Conservation (phyloP, 2,888 invertebrate species). For the Phyto melanocephala region DNA sequence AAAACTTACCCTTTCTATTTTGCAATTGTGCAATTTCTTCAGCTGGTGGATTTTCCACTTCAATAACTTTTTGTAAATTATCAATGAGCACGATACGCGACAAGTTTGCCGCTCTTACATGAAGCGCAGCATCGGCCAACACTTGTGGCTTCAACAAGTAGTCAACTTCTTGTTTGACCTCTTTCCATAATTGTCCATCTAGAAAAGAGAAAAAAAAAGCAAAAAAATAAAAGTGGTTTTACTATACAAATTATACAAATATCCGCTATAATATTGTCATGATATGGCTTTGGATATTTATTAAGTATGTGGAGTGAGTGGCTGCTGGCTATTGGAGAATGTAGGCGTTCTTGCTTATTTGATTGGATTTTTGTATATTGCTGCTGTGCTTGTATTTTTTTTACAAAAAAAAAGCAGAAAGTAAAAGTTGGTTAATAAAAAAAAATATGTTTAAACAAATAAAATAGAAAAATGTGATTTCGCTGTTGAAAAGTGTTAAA, state of each 20-base stretch:
- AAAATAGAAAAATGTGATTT: not conserved
- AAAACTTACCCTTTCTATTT: slow-evolving; percentile 83
- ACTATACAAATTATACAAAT: not conserved
- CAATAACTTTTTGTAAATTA: slow-evolving; percentile 88
- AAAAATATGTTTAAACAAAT: not conserved
- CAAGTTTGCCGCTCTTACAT: slow-evolving; percentile 83
- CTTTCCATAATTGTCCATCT: slow-evolving; percentile 78
- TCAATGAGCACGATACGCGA: slow-evolving; percentile 86
- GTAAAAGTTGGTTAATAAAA: slow-evolving; percentile 47
- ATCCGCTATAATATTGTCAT: slow-evolving; percentile 4
- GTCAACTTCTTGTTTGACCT: slow-evolving; percentile 81
- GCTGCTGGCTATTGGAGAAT: slow-evolving; percentile 36
- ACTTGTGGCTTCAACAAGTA: slow-evolving; percentile 85
- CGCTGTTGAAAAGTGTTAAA: slow-evolving; percentile 31
- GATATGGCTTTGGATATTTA: not conserved
- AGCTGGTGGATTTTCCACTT: slow-evolving; percentile 87
- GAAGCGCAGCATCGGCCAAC: slow-evolving; percentile 82
- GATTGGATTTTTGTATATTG: not conserved
- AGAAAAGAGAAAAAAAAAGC: slow-evolving; percentile 23
- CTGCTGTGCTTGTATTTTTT: not conserved
- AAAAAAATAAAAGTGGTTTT: slow-evolving; percentile 21
- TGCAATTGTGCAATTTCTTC: slow-evolving; percentile 84
- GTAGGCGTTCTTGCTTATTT: slow-evolving; percentile 45
- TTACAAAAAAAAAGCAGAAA: slow-evolving; percentile 38
- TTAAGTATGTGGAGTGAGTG: not conserved